Evolutionary conservation across 2,113 vertebrate species (phyloP), one percentile per base, ranked within the genome.

Genomic region (Heteronetta atricapilla): DNA sequence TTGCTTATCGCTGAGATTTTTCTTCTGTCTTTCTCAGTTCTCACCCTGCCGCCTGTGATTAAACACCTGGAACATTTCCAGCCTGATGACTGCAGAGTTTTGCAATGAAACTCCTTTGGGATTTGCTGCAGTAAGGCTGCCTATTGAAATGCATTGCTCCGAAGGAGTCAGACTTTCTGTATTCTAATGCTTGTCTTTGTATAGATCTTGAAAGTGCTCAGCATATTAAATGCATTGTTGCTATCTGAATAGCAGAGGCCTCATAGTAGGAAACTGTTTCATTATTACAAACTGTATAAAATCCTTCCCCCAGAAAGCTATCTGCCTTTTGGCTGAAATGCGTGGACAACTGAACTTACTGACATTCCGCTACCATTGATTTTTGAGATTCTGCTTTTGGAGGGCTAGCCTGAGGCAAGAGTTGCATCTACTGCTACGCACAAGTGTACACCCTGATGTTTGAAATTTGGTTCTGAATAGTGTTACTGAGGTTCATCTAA

Each of bases 41-140:
- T 86, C 72, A 19, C 82, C 67, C 88, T 91, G 44, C 83, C 87
- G 69, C 3, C 7, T 70, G 22, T 89, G 88, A 93, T 92, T 69
- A 92, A 82, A 88, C 68, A 77, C 56, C 73, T 93, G 95, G 94
- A 92, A 42, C 40, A 0, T 33, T 82, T 94, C 95, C 96, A 96
- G 9, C 70, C 72, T 8, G 33, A 60, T 67, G 87, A 79, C 87
- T 85, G 84, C 92, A 85, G 83, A 60, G 75, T 80, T 94, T 91
- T 80, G 86, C 87, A 81, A 77, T 67, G 90, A 89, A 80, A 59
- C 64, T 80, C 72, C 52, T 44, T 33, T 29, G 88, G 88, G 84
- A 68, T 56, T 56, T 34, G 5, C 58, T 90, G 86, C 74, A 90
- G 83, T 33, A 34, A 21, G 86, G 77, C 84, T 87, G 60, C 83